A percentile compares a stretch with the other conserved stretches of the same genome.
Evolutionary conservation across 2,888 invertebrate species (phyloP).

Genomic region (Helicoverpa assulta): DNA sequence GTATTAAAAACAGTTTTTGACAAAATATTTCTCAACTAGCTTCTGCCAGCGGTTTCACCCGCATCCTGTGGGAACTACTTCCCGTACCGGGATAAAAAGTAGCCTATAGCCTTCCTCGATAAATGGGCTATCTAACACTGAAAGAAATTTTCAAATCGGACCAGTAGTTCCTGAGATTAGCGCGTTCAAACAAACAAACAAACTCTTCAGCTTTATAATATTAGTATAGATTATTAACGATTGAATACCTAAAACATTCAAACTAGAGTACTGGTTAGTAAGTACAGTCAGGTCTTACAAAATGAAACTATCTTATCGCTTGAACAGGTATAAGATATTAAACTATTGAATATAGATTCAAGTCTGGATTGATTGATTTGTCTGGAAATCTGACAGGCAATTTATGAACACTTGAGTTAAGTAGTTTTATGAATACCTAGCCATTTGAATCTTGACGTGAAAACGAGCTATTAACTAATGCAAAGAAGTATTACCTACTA

Average conservation of each 20-base stretch:
- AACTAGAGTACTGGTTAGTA: neutral
- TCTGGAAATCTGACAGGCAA: slow-evolving; percentile 1
- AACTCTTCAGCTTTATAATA: too few species aligned
- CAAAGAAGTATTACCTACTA: neutral
- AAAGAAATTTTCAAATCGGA: too few species aligned
- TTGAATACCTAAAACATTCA: neutral
- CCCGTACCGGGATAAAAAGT: too few species aligned
- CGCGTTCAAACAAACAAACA: too few species aligned
- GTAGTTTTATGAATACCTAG: neutral
- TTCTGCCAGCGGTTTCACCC: too few species aligned
- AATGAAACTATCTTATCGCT: neutral
- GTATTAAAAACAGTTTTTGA: too few species aligned
- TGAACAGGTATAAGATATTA: slow-evolving; percentile 1
- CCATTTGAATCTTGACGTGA: neutral
- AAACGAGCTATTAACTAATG: neutral
- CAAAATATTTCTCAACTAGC: too few species aligned
- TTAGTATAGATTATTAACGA: too few species aligned
- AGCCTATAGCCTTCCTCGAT: too few species aligned
- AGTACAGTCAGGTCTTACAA: neutral
- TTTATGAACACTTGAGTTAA: neutral
- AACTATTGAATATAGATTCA: neutral
- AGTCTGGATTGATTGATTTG: neutral
- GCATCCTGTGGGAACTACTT: too few species aligned
- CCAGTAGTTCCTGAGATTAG: too few species aligned
- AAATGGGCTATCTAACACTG: too few species aligned